phyloP scores from a whole-genome alignment of 1,140 invertebrate genomes.

The Temnothorax nylanderi region DNA sequence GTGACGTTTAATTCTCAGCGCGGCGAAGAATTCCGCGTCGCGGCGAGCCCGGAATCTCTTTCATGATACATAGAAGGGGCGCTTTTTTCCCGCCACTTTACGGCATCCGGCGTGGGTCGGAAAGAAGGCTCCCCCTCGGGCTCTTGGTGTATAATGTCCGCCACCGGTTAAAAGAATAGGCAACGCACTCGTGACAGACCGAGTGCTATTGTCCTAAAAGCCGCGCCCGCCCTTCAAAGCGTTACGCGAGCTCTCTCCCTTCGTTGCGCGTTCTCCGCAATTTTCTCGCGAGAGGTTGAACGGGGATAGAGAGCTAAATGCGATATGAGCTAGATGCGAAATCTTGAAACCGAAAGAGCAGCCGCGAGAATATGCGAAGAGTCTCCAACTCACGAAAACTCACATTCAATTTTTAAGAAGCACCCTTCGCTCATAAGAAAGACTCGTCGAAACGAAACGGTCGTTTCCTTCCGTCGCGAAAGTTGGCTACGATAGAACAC shows the following conservation, averaged over 20 bases:
- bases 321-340: conserved; percentile 10
- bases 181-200: conserved; percentile 67
- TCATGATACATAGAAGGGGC: conserved; percentile 29
- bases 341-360: conserved; percentile 62
- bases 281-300: conserved; percentile 20
- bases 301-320: background rate
- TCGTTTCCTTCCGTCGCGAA: background rate
- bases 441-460: background rate
- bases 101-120: conserved; percentile 64
- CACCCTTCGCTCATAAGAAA: background rate
- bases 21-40: conserved; percentile 3
- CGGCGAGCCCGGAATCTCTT: conserved; percentile 24
- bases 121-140: conserved; percentile 48
- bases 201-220: conserved; percentile 77
- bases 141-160: conserved; percentile 68
- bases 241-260: conserved; percentile 21
- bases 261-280: conserved; percentile 21
- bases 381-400: background rate
- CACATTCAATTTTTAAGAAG: conserved; percentile 39
- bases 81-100: conserved; percentile 59
- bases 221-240: conserved; percentile 56
- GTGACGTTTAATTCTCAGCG: conserved; percentile 17
- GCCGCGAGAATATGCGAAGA: conserved; percentile 50
- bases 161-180: conserved; percentile 73
- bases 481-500: background rate